These are phyloP conservation scores for Bos indicus DNA, from an alignment of 2,113 vertebrate species.

Conservation along the genomic window DNA sequence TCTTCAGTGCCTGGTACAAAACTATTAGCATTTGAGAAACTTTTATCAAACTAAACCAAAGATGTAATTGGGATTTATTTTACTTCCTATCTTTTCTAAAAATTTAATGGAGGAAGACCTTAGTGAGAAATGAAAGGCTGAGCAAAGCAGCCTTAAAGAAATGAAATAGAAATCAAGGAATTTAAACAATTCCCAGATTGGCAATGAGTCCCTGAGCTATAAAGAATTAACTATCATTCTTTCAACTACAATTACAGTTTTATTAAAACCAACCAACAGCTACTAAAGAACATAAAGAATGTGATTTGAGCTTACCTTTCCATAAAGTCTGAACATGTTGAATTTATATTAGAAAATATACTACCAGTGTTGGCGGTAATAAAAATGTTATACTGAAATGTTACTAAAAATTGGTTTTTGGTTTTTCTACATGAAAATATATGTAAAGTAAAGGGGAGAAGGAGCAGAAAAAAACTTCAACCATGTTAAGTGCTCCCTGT, in stretches of 20 bases:
- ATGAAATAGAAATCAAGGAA: not conserved
- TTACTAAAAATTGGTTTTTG: not conserved
- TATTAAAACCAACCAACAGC: not conserved
- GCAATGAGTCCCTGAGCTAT: not conserved
- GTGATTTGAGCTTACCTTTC: not conserved
- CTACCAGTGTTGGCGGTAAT: not conserved
- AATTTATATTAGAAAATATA: not conserved
- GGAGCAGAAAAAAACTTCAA: not conserved
- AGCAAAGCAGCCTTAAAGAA: not conserved
- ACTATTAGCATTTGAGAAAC: not conserved
- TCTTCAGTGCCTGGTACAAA: not conserved
- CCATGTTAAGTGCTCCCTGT: not conserved
- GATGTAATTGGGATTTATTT: not conserved
- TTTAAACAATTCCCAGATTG: not conserved
- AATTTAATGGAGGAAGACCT: not conserved
- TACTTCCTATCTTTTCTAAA: not conserved
- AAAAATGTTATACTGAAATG: not conserved
- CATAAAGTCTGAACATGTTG: not conserved
- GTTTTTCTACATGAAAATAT: not conserved
- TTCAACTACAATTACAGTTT: slow-evolving; percentile 13
- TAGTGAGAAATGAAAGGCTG: slow-evolving; percentile 5
- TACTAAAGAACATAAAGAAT: not conserved
- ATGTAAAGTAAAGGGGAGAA: not conserved
- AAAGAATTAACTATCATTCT: not conserved
- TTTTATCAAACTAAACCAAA: not conserved